Conservation (phyloP, 1,140 invertebrate genomes). For the Magallana ariakensis region DNA sequence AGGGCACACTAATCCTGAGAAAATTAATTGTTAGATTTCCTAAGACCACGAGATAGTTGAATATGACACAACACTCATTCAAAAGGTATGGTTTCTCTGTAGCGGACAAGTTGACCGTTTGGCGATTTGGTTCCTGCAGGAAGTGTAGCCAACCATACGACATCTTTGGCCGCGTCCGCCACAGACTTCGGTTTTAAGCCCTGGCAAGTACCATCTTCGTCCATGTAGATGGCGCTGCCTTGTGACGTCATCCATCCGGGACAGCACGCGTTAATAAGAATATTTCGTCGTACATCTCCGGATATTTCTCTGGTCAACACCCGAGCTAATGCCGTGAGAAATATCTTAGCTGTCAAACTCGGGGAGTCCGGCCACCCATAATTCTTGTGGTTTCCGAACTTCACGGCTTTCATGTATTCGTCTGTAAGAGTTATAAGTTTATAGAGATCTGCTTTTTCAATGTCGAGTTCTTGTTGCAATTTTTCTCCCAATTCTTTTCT, state of each 20-base stretch:
- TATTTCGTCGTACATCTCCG: slow-evolving; percentile 42
- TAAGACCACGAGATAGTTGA: no score
- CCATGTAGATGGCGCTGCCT: slow-evolving; percentile 38
- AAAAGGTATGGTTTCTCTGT: slow-evolving; percentile 40
- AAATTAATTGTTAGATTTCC: no score
- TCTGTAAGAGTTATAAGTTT: slow-evolving; percentile 48
- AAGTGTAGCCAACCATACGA: slow-evolving; percentile 57
- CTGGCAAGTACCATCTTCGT: slow-evolving; percentile 39
- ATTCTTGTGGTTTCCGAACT: slow-evolving; percentile 44
- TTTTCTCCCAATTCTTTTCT: slow-evolving; percentile 25
- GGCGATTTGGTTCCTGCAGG: slow-evolving; percentile 46
- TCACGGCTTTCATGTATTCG: slow-evolving; percentile 51
- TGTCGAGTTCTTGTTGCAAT: slow-evolving; percentile 36
- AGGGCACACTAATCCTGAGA: no score
- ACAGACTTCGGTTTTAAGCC: slow-evolving; percentile 31
- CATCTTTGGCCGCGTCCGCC: slow-evolving; percentile 50
- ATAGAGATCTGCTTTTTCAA: slow-evolving; percentile 36
- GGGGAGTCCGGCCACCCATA: slow-evolving; percentile 58
- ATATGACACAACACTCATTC: background rate
- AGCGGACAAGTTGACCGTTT: slow-evolving; percentile 50
- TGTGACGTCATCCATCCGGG: slow-evolving; percentile 57
- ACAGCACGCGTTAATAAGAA: slow-evolving; percentile 60
- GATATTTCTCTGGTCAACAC: slow-evolving; percentile 42
- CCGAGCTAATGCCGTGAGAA: slow-evolving; percentile 48
- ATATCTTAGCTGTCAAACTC: slow-evolving; percentile 43